Percentiles rank a stretch among this genome's conserved stretches.
phyloP scores from a whole-genome alignment of 2,113 vertebrate species.

The Eleginops maclovinus region DNA sequence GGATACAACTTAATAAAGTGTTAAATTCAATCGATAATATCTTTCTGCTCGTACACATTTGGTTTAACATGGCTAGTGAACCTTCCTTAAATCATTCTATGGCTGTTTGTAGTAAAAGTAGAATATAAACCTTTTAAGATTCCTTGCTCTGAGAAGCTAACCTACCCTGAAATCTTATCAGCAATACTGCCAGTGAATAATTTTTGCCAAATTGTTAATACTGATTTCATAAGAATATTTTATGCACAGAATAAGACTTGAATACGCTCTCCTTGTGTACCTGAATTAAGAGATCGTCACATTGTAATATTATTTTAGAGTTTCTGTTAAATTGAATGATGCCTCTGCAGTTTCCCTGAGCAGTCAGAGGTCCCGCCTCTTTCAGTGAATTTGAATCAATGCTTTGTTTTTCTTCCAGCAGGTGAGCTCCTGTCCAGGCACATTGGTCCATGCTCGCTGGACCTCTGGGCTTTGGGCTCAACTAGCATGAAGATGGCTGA shows the following conservation, averaged over 20 bases:
- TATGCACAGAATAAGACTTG: no score
- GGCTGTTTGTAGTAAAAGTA: neutral
- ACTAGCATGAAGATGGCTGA: slow-evolving; percentile 98
- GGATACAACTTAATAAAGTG: slow-evolving; percentile 29
- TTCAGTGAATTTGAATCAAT: neutral
- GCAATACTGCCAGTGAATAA: no score
- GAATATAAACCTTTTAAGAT: no score
- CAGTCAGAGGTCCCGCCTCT: neutral
- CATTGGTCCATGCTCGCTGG: slow-evolving; percentile 84
- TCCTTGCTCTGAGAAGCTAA: neutral
- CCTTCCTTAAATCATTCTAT: neutral
- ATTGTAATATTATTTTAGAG: neutral
- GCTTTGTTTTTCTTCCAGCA: slow-evolving; percentile 48
- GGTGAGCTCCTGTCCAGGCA: slow-evolving; percentile 73
- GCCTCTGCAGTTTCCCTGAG: neutral
- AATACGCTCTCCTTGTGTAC: neutral
- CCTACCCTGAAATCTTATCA: neutral
- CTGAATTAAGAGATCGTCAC: neutral
- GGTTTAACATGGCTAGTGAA: neutral
- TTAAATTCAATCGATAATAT: neutral
- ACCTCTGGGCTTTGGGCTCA: slow-evolving; percentile 76
- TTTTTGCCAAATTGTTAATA: neutral
- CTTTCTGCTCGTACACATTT: no score
- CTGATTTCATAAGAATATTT: no score
- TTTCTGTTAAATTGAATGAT: neutral